Evolutionary conservation across 2,113 vertebrate species (phyloP).

Genomic region (Pipa parva): DNA sequence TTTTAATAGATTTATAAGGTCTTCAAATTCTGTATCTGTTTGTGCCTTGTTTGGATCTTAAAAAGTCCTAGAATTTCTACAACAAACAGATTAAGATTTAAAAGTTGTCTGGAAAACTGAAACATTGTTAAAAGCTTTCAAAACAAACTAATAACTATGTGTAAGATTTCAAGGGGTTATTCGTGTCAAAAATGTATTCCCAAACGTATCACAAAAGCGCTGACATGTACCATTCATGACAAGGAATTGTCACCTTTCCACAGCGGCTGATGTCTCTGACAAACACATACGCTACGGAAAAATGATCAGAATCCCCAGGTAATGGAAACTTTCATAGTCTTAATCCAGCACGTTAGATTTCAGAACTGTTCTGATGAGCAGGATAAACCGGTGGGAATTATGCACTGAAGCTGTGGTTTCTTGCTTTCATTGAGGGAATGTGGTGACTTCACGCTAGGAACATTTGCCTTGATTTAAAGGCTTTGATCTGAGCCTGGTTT

Average conservation of each 20-base stretch:
- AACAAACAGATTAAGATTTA: too few relatives aligned
- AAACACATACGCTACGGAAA: conserved; percentile 41
- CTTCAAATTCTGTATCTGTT: too few relatives aligned
- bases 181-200: conserved; percentile 18
- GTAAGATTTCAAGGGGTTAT: too few relatives aligned
- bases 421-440: not conserved
- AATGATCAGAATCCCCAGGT: conserved; percentile 44
- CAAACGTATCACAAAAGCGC: conserved; percentile 31
- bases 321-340: conserved; percentile 29
- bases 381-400: conserved; percentile 18
- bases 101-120: too few relatives aligned
- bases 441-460: conserved; percentile 3
- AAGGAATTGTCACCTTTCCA: conserved; percentile 36
- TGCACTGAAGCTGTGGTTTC: conserved; percentile 6
- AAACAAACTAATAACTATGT: too few relatives aligned
- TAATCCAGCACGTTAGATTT: conserved; percentile 40
- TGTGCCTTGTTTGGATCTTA: too few relatives aligned
- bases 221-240: conserved; percentile 39
- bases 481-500: conserved; percentile 29
- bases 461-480: conserved; percentile 30
- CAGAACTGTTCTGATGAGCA: conserved; percentile 39
- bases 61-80: too few relatives aligned
- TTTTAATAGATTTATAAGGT: too few relatives aligned
- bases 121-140: too few relatives aligned
- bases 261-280: conserved; percentile 44